Conservation (phyloP, 2,888 invertebrate genomes). For the Chaitophorus viminalis region DNA sequence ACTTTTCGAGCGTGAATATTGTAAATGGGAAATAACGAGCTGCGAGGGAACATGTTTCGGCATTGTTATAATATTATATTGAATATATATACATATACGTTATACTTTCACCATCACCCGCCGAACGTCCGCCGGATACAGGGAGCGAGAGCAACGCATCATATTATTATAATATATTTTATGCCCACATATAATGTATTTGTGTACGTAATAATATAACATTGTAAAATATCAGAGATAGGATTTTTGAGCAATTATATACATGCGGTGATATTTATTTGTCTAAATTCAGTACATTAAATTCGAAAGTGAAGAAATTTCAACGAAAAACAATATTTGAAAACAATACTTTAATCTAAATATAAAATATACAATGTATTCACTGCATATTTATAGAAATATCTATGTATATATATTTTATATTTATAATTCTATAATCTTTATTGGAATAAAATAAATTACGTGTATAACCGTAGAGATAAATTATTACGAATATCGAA, state of each 20-base stretch:
- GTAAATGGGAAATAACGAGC: conserved; percentile 23
- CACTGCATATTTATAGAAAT: too few relatives aligned
- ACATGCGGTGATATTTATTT: background rate
- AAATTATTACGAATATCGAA: too few relatives aligned
- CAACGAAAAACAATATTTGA: background rate
- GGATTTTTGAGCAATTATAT: background rate
- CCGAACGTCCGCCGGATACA: background rate
- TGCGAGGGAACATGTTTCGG: background rate
- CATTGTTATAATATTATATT: background rate
- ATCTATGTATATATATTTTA: too few relatives aligned
- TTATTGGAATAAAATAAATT: too few relatives aligned
- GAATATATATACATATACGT: background rate
- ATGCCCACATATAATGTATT: background rate
- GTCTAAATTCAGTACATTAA: background rate
- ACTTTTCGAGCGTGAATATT: conserved; percentile 24
- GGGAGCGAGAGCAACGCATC: background rate
- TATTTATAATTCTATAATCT: too few relatives aligned
- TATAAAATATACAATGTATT: too few relatives aligned
- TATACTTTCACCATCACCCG: background rate
- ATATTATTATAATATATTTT: background rate
- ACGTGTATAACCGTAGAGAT: too few relatives aligned
- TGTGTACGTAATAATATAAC: background rate
- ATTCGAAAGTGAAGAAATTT: background rate
- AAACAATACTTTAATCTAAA: too few relatives aligned
- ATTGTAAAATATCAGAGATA: background rate